A percentile compares a stretch with the other conserved stretches of the same genome.
Conservation (phyloP, 2,113 vertebrate genomes). For the Gymnorhina tibicen region DNA sequence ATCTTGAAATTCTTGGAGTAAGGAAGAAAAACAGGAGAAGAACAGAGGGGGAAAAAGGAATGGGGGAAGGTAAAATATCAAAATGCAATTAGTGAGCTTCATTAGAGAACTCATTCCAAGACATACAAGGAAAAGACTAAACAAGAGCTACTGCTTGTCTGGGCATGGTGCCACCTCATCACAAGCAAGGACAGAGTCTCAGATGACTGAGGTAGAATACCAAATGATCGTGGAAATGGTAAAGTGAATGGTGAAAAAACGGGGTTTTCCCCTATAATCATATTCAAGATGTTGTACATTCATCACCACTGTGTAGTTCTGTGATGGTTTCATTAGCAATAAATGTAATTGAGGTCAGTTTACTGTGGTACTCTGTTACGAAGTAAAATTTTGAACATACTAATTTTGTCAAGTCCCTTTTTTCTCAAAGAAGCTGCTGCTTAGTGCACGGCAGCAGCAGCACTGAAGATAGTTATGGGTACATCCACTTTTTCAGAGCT, state of each 20-base stretch:
- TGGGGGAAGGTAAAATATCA: slow-evolving; percentile 10
- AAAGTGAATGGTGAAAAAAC: neutral
- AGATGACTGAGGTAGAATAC: neutral
- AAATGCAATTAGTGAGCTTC: slow-evolving; percentile 31
- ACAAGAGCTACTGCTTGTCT: neutral
- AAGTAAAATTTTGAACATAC: neutral
- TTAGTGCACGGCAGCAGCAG: neutral
- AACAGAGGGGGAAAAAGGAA: neutral
- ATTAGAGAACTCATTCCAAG: slow-evolving; percentile 1
- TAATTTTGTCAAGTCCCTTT: neutral
- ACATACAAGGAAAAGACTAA: slow-evolving; percentile 3
- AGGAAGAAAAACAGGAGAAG: neutral
- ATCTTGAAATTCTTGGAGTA: neutral
- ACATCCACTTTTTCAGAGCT: neutral
- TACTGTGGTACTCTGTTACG: neutral
- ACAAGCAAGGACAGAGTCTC: neutral
- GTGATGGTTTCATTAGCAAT: neutral
- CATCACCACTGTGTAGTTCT: neutral
- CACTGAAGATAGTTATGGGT: rapidly evolving
- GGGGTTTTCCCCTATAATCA: rapidly evolving
- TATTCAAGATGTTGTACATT: neutral
- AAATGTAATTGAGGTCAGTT: neutral
- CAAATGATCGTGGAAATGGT: neutral
- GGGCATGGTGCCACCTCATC: neutral
- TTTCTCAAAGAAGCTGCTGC: neutral